Evolutionary conservation across 92 coral and sea anemone species (phyloP).

Genomic region (Zoanthus gigantus): DNA sequence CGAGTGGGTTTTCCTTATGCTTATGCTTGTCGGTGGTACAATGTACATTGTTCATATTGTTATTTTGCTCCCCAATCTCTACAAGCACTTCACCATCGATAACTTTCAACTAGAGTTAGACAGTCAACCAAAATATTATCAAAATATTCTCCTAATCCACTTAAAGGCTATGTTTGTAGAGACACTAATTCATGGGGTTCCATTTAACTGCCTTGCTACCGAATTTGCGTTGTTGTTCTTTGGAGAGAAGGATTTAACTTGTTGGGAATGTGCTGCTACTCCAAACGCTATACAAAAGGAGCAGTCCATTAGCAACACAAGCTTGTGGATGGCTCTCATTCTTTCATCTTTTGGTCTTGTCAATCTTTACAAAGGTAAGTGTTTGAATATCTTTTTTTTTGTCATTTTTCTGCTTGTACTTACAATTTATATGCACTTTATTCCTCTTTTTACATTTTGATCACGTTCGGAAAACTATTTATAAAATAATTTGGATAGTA

Average conservation of each 20-base stretch:
- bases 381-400: not conserved
- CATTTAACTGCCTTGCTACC: slow-evolving; percentile 76
- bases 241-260: slow-evolving; percentile 69
- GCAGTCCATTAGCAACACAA: slow-evolving; percentile 68
- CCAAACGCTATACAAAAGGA: slow-evolving; percentile 62
- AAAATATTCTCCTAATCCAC: slow-evolving; percentile 76
- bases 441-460: not conserved
- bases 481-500: too few species aligned
- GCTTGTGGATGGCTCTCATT: slow-evolving; percentile 81
- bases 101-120: slow-evolving; percentile 74
- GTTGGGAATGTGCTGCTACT: slow-evolving; percentile 83
- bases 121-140: slow-evolving; percentile 73
- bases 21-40: slow-evolving; percentile 68
- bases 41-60: slow-evolving; percentile 78
- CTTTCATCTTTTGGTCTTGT: slow-evolving; percentile 76
- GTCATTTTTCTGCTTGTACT: not conserved
- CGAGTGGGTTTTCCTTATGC: slow-evolving; percentile 73
- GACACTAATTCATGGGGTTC: slow-evolving; percentile 83
- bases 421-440: too few species aligned
- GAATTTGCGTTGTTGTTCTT: slow-evolving; percentile 81
- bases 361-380: slow-evolving; percentile 80
- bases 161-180: slow-evolving; percentile 82
- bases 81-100: slow-evolving; percentile 74
- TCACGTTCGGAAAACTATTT: too few species aligned
- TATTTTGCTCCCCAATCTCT: slow-evolving; percentile 77